phyloP scores from a whole-genome alignment of 2,113 vertebrate species.

The Cnemophilus loriae region DNA sequence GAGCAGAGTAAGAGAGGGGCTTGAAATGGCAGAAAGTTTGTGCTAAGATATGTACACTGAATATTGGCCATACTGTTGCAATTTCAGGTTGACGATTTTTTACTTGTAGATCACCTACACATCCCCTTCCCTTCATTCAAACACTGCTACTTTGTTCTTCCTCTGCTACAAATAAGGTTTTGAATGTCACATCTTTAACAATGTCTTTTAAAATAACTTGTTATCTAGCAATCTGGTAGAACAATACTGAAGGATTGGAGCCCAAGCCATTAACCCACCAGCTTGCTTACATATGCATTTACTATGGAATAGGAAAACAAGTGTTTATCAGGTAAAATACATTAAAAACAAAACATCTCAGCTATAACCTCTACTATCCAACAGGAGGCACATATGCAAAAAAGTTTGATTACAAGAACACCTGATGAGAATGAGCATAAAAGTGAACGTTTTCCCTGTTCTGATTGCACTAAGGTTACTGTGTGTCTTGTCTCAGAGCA shows the following conservation, averaged over 20 bases:
- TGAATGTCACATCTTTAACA: not conserved
- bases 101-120: not conserved
- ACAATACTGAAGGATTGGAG: not conserved
- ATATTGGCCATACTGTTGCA: not conserved
- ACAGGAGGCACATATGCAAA: not conserved
- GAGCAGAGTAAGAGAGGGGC: not conserved
- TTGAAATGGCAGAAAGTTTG: not conserved
- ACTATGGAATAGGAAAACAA: not conserved
- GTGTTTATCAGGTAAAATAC: not conserved
- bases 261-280: not conserved
- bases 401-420: not conserved
- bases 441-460: not conserved
- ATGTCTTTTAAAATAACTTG: not conserved
- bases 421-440: not conserved
- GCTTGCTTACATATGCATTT: not conserved
- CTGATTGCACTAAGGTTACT: not conserved
- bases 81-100: not conserved
- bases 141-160: not conserved
- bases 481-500: not conserved
- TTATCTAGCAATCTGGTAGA: not conserved
- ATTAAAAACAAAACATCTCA: not conserved
- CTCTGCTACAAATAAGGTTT: not conserved
- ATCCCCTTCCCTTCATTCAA: not conserved
- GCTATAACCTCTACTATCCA: not conserved
- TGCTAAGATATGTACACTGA: not conserved